Percentiles rank a stretch among this genome's conserved stretches.
Conservation (phyloP, 2,888 invertebrate genomes). For the Lysandra coridon region DNA sequence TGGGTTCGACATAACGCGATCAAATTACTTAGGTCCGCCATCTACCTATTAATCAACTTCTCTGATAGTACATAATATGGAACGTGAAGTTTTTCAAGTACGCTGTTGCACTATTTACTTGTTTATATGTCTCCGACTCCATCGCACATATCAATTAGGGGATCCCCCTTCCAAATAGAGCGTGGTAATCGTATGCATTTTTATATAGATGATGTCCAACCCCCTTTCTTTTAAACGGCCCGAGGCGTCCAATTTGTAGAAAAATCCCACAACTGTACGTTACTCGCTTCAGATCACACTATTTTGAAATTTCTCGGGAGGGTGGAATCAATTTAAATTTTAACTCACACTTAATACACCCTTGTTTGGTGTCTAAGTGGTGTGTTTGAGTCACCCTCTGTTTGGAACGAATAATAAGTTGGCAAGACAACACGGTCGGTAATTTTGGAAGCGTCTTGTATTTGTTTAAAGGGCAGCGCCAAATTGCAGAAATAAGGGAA, state of each 20-base stretch:
- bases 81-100: too few species aligned
- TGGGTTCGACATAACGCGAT: too few species aligned
- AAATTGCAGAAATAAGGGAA: background rate
- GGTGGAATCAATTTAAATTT: constrained; percentile 81
- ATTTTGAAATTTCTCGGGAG: constrained; percentile 75
- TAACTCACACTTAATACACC: constrained; percentile 80
- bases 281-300: constrained; percentile 75
- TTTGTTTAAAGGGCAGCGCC: constrained; percentile 39
- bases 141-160: constrained; percentile 16
- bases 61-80: too few species aligned
- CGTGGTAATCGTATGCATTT: constrained; percentile 56
- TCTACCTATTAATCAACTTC: too few species aligned
- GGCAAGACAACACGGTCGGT: constrained; percentile 66
- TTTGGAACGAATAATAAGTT: constrained; percentile 75
- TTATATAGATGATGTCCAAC: constrained; percentile 44
- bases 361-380: constrained; percentile 81
- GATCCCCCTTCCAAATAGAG: constrained; percentile 62
- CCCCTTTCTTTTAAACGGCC: constrained; percentile 67
- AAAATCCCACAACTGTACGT: constrained; percentile 75
- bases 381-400: constrained; percentile 78
- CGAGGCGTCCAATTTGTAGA: constrained; percentile 77
- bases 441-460: constrained; percentile 48
- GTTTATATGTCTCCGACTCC: background rate
- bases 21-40: too few species aligned
- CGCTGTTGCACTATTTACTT: background rate